phyloP scores from a whole-genome alignment of 2,797 vertebrate genomes.

The Dendrocincla tyrannina region DNA sequence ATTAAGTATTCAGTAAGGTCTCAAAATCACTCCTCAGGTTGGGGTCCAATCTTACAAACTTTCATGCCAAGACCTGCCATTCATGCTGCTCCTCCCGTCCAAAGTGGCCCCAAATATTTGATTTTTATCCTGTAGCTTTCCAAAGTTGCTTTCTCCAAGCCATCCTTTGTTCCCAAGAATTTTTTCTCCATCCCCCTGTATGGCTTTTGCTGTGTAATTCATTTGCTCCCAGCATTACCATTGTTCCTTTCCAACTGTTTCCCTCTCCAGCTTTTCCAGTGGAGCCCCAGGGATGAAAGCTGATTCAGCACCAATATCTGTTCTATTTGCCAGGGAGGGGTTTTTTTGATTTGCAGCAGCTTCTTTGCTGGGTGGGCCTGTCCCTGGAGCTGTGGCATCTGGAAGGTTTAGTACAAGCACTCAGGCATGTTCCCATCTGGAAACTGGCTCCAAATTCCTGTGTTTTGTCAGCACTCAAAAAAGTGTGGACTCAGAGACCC shows the following conservation, averaged over 20 bases:
- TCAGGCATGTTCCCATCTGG: neutral
- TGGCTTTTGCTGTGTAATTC: neutral
- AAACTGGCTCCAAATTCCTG: neutral
- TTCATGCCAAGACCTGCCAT: neutral
- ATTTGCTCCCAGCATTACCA: neutral
- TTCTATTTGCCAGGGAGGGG: neutral
- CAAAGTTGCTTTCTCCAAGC: neutral
- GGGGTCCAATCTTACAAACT: neutral
- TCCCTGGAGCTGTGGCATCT: neutral
- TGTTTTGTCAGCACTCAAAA: neutral
- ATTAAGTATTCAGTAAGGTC: neutral
- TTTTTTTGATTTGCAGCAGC: neutral
- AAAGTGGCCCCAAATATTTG: accelerated
- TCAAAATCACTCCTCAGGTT: neutral
- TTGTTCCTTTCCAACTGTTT: neutral
- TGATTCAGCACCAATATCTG: conserved; percentile 12
- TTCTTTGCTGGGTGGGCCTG: neutral
- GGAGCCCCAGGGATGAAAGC: neutral
- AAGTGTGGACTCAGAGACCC: neutral
- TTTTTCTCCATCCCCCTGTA: neutral
- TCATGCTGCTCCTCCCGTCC: neutral
- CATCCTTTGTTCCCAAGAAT: neutral
- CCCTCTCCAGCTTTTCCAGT: neutral
- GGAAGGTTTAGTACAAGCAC: neutral
- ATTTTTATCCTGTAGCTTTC: neutral